Conservation (phyloP, 2,113 vertebrate species). For the Choloepus hoffmanni region DNA sequence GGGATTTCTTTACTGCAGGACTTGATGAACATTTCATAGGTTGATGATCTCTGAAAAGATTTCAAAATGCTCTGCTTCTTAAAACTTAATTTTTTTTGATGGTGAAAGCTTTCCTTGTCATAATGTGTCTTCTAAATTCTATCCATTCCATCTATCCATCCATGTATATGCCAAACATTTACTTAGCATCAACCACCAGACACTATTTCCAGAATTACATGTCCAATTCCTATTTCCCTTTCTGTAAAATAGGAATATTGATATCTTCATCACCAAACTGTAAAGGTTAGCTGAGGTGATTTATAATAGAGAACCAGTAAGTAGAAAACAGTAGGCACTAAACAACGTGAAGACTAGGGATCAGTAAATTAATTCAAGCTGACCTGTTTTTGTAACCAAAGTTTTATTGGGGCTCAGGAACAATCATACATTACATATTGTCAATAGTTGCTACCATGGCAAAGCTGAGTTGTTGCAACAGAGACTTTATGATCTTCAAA, state of each 20-base stretch:
- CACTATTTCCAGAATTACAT: not conserved
- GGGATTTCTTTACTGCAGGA: not conserved
- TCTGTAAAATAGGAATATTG: not conserved
- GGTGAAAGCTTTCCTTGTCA: not conserved
- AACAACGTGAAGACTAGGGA: not conserved
- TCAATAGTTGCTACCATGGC: not conserved
- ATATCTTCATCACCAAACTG: not conserved
- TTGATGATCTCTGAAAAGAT: not conserved
- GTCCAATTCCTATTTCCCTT: not conserved
- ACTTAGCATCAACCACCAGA: not conserved
- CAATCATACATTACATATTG: not conserved
- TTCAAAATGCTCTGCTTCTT: not conserved
- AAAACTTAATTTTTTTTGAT: not conserved
- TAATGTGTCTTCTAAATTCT: not conserved
- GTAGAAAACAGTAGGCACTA: not conserved
- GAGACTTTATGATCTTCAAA: not conserved
- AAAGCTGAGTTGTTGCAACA: not conserved
- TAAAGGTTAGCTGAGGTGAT: not conserved
- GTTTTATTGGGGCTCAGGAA: not conserved
- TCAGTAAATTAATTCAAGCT: not conserved
- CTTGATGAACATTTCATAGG: not conserved
- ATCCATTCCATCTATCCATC: not conserved
- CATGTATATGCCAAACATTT: not conserved
- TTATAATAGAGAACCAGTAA: not conserved
- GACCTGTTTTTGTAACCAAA: not conserved